Evolutionary conservation across 2,113 vertebrate species (phyloP).

Genomic region (Numida meleagris): DNA sequence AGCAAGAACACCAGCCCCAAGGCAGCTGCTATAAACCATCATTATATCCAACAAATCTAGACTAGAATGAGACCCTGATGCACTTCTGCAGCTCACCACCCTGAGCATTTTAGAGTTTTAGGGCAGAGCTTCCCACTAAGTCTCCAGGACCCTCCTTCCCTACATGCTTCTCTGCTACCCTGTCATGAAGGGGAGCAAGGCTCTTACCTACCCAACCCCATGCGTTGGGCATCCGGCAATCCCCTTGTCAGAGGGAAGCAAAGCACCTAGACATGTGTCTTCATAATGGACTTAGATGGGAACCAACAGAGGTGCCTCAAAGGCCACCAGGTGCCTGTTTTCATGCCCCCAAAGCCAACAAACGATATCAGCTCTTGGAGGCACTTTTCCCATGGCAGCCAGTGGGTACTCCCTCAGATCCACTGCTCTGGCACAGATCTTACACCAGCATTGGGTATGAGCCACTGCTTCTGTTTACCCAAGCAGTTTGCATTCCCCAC

Average conservation of each 20-base stretch:
- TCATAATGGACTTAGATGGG: no score
- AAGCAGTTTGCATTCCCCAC: not conserved
- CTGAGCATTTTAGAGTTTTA: not conserved
- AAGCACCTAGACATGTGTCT: not conserved
- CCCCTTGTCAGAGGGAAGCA: not conserved
- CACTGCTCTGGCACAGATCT: not conserved
- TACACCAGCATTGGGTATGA: fast-evolving
- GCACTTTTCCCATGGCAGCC: not conserved
- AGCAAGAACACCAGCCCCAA: not conserved
- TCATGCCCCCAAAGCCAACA: not conserved
- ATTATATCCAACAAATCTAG: not conserved
- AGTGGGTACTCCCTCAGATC: not conserved
- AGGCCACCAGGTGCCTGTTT: not conserved
- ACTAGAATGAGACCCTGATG: not conserved
- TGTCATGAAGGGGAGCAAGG: no score
- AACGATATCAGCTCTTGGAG: not conserved
- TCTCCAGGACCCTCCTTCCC: not conserved
- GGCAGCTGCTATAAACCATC: not conserved
- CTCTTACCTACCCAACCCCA: no score
- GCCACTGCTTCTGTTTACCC: not conserved
- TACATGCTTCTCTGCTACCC: not conserved
- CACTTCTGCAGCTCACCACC: not conserved
- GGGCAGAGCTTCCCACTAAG: not conserved
- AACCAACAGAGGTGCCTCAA: not conserved
- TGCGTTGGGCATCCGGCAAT: not conserved